Base-by-base conservation (phyloP, 2,888 invertebrate species). In the Teleogryllus oceanicus region DNA sequence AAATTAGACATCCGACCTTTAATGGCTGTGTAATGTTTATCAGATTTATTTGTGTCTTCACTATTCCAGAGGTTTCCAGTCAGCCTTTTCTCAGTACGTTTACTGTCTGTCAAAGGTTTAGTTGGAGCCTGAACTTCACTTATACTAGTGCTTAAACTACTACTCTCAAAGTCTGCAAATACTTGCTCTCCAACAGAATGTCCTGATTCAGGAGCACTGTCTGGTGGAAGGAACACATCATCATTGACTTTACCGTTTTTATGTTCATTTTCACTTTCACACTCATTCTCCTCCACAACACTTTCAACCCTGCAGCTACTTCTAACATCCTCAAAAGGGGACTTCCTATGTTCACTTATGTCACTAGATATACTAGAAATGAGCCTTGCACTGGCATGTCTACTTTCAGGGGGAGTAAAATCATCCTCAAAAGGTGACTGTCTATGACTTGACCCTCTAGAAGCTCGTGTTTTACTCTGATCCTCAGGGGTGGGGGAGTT, bases 401-500 rank as follows among this genome's bases (percentile, higher is more conserved):
- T 75, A 37, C 81, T 51, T 79, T 82, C 80, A 50, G 82, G 80
- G 77, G 88, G 86, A 1, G 92, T 90, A 84, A 94, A 94, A 85
- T 93, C 93, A 85, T 94, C 93, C 85, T 93, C 93, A 85, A 93
- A 93, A 83, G 90, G 88, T 62, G 88, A 87, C 87, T 90, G 83
- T 86, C 89, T 84, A 37, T 81, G 82, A 78, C 80, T 79, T 50
- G 80, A 80, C n/a, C 81, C 81, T 50, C 83, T 80, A 8, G 80
- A 78, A 24, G 80, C 18, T 50, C 78, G 49, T 8, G 78, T 74
- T 76, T 78, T 80, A 11, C 51, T 79, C 37, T 37, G 16, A 18
- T 81, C 82, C 21, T 82, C 82, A 24, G 18, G 50, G 10, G 49
- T 81, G 0, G 84, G 84, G 0, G 85, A 81, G 49, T 86, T 82